phyloP scores from a whole-genome alignment of 1,140 invertebrate species.

The Paraescarpia echinospica region DNA sequence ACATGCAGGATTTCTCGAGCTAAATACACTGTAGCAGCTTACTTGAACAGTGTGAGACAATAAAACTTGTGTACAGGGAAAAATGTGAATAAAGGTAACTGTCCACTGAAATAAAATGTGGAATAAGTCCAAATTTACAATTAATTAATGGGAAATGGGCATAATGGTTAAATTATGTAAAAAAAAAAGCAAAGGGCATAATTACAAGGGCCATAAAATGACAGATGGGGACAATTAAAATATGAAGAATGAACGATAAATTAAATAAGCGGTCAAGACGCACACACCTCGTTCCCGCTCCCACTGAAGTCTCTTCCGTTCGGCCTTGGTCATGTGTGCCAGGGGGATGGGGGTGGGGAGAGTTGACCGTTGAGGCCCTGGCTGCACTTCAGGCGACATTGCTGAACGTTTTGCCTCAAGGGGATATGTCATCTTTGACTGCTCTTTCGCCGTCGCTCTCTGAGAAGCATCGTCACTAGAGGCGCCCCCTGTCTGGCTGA shows the following conservation, averaged over 20 bases:
- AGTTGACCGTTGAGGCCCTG: background rate
- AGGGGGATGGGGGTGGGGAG: background rate
- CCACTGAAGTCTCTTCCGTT: slow-evolving; percentile 22
- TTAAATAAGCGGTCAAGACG: background rate
- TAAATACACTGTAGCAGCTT: background rate
- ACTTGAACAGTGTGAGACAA: too few species aligned
- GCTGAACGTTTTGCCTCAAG: background rate
- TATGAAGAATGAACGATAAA: background rate
- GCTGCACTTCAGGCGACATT: background rate
- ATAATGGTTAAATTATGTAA: background rate
- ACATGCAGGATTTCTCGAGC: background rate
- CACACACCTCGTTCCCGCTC: slow-evolving; percentile 18
- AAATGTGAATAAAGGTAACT: too few species aligned
- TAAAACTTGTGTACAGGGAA: too few species aligned
- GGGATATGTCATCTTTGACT: background rate
- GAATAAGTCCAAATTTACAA: background rate
- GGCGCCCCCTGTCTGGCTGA: background rate
- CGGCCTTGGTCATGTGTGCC: slow-evolving; percentile 14
- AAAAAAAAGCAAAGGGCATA: background rate
- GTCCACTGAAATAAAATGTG: too few species aligned
- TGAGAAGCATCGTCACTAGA: background rate
- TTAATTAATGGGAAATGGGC: background rate
- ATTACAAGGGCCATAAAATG: background rate
- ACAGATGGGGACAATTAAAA: background rate
- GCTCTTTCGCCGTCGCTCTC: background rate